Evolutionary conservation across 2,113 vertebrate genomes (phyloP), one percentile per base, ranked within the genome.

Genomic region (Leucoraja erinaceus): DNA sequence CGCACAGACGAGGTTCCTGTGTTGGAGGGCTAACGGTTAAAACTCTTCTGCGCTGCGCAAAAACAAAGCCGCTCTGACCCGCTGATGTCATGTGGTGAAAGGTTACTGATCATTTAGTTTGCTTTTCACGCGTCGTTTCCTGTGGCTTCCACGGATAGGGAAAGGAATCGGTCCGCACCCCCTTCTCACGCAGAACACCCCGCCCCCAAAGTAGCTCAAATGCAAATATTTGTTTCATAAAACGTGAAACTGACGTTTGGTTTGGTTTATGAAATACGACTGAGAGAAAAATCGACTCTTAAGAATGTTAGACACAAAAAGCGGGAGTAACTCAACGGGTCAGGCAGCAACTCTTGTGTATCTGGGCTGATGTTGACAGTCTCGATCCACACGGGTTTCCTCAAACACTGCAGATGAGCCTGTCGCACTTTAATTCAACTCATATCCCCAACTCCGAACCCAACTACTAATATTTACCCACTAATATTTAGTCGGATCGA

Each of bases 381-480:
- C 86, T 70, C 0, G 33, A 18, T 70, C 86, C 31, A 70, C 66
- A 9, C n/a, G 5, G n/a, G 59, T 7, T 88, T 63, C 59, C 66
- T 72, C 16, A 47, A 16, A 28, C 22, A 91, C 18, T 47, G 63
- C 6, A 74, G 86, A 59, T n/a, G 79, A 66, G 86, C 38, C n/a
- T 63, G 33, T 68, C 86, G 38, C 68, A 72, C 68, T 72, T 54
- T 28, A 91, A 95, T 90, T 95, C 68, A 94, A 92, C 94, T 94
- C 93, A 93, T 93, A 94, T 94, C 94, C 91, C 16, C 20, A 81
- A 92, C 93, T 95, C 94, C 93, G 76, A 84, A 68, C 90, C 66
- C 77, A 74, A 93, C 81, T 94, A 95, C 38, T 47, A 47, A 47
- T 95, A 95, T 94, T 94, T 61, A 95, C 75, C 95, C 72, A 20